These are phyloP conservation scores for Cetoscarus ocellatus DNA, from an alignment of 2,797 vertebrate genomes.

Conservation along the genomic window DNA sequence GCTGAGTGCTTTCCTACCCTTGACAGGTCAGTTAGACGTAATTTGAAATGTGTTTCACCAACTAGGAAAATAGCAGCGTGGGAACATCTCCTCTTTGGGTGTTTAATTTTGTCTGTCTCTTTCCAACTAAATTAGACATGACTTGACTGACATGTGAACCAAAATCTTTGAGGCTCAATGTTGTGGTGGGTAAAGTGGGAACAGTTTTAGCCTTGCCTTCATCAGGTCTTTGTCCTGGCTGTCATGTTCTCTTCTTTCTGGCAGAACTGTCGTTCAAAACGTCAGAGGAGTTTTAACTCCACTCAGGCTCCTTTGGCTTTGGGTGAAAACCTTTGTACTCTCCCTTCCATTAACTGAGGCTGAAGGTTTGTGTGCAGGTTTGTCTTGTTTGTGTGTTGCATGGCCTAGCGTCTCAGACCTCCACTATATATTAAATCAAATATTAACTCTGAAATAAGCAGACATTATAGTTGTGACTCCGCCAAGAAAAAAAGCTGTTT, in stretches of 20 bases:
- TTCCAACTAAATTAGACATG: constrained; percentile 2
- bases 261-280: constrained; percentile 29
- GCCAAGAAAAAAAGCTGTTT: background rate
- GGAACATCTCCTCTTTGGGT: background rate
- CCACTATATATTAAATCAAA: constrained; percentile 12
- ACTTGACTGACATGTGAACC: constrained; percentile 21
- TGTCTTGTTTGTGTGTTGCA: background rate
- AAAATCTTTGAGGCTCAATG: constrained; percentile 17
- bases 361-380: background rate
- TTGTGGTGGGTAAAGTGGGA: constrained; percentile 18
- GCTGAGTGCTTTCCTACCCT: too few relatives aligned
- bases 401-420: background rate
- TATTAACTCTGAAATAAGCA: background rate
- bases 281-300: constrained; percentile 14
- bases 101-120: constrained; percentile 9
- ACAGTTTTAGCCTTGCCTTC: constrained; percentile 28
- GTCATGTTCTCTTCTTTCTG: constrained; percentile 28
- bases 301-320: constrained; percentile 12
- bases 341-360: background rate
- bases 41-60: too few relatives aligned
- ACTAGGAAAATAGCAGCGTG: too few relatives aligned
- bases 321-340: constrained; percentile 1
- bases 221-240: constrained; percentile 43
- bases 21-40: too few relatives aligned
- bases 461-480: constrained; percentile 14